Conservation (phyloP, 2,888 invertebrate genomes). For the Graphium colonna region DNA sequence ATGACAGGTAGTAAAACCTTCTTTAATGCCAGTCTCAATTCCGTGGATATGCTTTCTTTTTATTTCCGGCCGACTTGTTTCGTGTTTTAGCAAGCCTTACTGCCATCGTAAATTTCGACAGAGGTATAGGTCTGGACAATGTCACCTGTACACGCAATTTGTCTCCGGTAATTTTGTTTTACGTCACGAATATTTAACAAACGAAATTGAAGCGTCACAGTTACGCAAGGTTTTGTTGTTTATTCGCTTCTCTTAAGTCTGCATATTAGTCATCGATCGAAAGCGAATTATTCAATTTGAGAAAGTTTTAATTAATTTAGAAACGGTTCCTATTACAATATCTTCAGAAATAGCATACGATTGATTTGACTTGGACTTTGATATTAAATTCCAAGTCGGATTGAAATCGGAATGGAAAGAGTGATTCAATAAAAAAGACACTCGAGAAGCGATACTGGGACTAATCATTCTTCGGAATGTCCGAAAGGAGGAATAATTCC, state of each 20-base stretch:
- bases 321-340: neutral
- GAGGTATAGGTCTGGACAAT: neutral
- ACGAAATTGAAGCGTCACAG: too few relatives aligned
- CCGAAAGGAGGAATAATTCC: conserved; percentile 25
- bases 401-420: neutral
- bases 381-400: neutral
- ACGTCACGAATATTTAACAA: too few relatives aligned
- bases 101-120: neutral
- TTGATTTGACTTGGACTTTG: neutral
- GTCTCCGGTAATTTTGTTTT: neutral
- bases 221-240: too few relatives aligned
- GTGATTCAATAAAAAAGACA: conserved; percentile 12
- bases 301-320: neutral
- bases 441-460: conserved; percentile 5
- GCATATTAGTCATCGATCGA: too few relatives aligned
- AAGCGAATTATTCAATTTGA: too few relatives aligned
- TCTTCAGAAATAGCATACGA: neutral
- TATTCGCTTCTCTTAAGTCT: too few relatives aligned
- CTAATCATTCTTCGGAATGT: conserved; percentile 16
- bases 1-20: neutral
- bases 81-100: neutral
- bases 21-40: neutral
- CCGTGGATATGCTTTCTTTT: neutral
- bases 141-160: neutral
- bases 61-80: neutral